Conservation (phyloP, 2,888 invertebrate genomes). For the Drosophila antonietae region DNA sequence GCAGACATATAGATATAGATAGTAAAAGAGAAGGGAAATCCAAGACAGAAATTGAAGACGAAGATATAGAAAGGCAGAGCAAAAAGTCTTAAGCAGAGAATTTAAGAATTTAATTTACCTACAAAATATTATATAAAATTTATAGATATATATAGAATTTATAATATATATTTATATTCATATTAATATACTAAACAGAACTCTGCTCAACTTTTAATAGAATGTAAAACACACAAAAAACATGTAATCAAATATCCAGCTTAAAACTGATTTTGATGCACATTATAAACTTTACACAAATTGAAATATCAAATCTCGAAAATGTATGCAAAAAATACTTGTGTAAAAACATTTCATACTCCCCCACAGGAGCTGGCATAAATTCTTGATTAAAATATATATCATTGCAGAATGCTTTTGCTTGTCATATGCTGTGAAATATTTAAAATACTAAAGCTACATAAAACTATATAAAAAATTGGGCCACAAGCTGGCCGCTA, state of each 20-base stretch:
- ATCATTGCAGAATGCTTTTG: slow-evolving; percentile 2
- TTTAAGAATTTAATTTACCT: not conserved
- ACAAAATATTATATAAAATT: not conserved
- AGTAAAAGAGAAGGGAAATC: not conserved
- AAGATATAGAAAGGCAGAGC: not conserved
- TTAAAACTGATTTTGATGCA: not conserved
- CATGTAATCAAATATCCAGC: not conserved
- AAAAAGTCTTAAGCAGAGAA: not conserved
- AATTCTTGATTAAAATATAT: not conserved
- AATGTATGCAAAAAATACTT: not conserved
- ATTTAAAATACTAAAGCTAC: not conserved
- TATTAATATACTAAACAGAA: not conserved
- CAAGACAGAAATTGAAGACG: not conserved
- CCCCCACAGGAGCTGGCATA: not conserved
- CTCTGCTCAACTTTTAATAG: not conserved
- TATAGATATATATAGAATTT: no score
- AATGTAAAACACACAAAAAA: not conserved
- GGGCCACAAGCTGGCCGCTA: slow-evolving; percentile 29
- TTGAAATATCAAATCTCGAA: not conserved
- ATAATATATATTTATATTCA: no score
- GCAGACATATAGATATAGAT: not conserved
- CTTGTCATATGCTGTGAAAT: not conserved
- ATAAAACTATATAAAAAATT: not conserved
- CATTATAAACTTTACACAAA: not conserved
- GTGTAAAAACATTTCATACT: no score